Percentiles rank a stretch among this genome's conserved stretches.
phyloP scores from a whole-genome alignment of 2,888 invertebrate species.

The Anorthoa munda region DNA sequence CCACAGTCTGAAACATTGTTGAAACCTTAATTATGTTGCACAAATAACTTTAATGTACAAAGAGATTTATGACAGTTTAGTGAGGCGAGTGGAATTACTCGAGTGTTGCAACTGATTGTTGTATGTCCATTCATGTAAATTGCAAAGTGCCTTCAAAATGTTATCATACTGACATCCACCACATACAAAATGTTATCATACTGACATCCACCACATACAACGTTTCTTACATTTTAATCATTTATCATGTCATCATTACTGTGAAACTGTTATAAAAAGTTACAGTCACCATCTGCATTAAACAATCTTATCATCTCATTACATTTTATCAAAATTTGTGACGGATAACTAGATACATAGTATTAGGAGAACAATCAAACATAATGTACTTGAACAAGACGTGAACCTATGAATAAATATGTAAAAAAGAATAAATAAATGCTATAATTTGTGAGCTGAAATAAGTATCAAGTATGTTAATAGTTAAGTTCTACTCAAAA shows the following conservation, averaged over 20 bases:
- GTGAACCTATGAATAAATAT: slow-evolving; percentile 20
- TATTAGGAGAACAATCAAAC: slow-evolving; percentile 38
- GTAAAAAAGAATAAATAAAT: slow-evolving; percentile 9
- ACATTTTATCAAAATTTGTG: slow-evolving; percentile 32
- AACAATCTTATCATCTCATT: slow-evolving; percentile 29
- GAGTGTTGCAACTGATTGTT: slow-evolving; percentile 2
- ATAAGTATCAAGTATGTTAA: slow-evolving; percentile 12
- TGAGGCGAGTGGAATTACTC: neutral
- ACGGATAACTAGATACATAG: slow-evolving; percentile 24
- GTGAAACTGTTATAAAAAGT: slow-evolving; percentile 16
- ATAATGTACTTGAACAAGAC: slow-evolving; percentile 31
- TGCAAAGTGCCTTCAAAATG: slow-evolving; percentile 74
- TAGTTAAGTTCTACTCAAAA: slow-evolving; percentile 56
- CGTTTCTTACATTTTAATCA: slow-evolving; percentile 17
- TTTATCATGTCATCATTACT: slow-evolving; percentile 1
- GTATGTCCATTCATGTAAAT: slow-evolving; percentile 55
- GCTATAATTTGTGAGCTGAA: slow-evolving; percentile 19
- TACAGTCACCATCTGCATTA: slow-evolving; percentile 7
- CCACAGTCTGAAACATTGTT: slow-evolving; percentile 93
- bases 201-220: slow-evolving; percentile 23
- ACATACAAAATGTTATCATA: slow-evolving; percentile 38
- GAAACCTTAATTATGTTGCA: slow-evolving; percentile 32
- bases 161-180: slow-evolving; percentile 32
- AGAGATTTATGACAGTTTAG: slow-evolving; percentile 9
- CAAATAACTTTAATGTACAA: slow-evolving; percentile 11